Base-by-base conservation (phyloP, 2,113 vertebrate species). In the Irena cyanogastra region DNA sequence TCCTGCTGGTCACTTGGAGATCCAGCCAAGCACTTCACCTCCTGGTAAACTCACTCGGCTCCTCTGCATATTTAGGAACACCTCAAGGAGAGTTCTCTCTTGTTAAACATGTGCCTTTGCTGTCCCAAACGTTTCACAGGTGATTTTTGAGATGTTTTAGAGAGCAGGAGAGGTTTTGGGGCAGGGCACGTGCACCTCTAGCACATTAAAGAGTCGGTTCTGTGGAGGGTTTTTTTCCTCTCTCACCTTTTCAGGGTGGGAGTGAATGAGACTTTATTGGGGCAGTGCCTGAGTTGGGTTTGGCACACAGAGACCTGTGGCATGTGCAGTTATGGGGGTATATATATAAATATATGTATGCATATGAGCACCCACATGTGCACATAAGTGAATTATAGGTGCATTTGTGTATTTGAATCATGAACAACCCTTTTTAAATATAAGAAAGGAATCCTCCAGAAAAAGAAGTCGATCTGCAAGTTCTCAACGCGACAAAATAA, bases 121-220 rank as follows among this genome's bases (percentile, higher is more conserved):
- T 30, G 45, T 83, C 79, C 76, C 0, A 1, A 53, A 4, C 1
- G 0, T 49, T 56, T 56, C 41, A n/a, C n/a, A 1, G 39, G 41
- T 60, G 86, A 17, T 54, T 33, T 33, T 53, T 65, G 79, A 47
- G 53, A 10, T 16, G 47, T 66, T 70, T 15, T 12, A 3, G 57
- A n/a, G 64, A 28, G n/a, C 23, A 6, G 35, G 27, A 39, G n/a
- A 49, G 44, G 3, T 13, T 35, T 71, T 47, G 1, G 2, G 53
- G 35, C 76, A 64, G 66, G 42, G 18, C 39, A 23, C 1, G 0
- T 7, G 26, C 3, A 1, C 5, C 52, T 3, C 3, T 35, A 37
- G 22, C 21, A 7, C 10, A 0, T 53, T 39, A 20, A 14, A 28
- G 44, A 20, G 27, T 6, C 3, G 5, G 11, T 33, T 39, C n/a